A percentile compares a stretch with the other conserved stretches of the same genome.
phyloP scores from a whole-genome alignment of 1,140 invertebrate species.

The Cydia strobilella region DNA sequence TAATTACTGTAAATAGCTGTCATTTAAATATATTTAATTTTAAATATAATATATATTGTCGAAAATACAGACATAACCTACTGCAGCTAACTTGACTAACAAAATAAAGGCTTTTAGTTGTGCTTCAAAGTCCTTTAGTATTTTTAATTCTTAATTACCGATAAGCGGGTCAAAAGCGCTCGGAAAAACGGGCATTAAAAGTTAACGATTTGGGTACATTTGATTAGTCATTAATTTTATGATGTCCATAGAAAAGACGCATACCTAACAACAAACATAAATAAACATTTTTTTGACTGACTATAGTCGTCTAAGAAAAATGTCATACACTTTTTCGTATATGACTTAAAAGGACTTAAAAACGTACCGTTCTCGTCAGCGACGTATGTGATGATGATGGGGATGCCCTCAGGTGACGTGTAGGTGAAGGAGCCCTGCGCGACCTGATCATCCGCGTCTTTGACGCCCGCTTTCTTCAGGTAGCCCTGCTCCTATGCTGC shows the following conservation, averaged over 20 bases:
- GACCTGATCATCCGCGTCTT: constrained; percentile 82
- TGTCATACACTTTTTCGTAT: too few species aligned
- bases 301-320: too few species aligned
- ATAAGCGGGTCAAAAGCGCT: too few species aligned
- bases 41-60: background rate
- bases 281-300: too few species aligned
- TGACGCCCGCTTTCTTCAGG: constrained; percentile 83
- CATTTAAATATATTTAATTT: background rate
- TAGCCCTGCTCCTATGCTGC: constrained; percentile 84
- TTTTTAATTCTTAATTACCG: too few species aligned
- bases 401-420: constrained; percentile 83
- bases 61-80: background rate
- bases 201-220: too few species aligned
- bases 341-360: background rate
- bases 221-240: too few species aligned
- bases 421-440: constrained; percentile 83
- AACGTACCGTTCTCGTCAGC: constrained; percentile 77
- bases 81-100: background rate
- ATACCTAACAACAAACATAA: too few species aligned
- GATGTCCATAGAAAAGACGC: too few species aligned
- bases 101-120: too few species aligned
- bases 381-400: constrained; percentile 82
- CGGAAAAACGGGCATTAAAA: too few species aligned
- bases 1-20: background rate
- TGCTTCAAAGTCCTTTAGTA: too few species aligned